phyloP scores from a whole-genome alignment of 2,113 vertebrate genomes.

The Megalops atlanticus region DNA sequence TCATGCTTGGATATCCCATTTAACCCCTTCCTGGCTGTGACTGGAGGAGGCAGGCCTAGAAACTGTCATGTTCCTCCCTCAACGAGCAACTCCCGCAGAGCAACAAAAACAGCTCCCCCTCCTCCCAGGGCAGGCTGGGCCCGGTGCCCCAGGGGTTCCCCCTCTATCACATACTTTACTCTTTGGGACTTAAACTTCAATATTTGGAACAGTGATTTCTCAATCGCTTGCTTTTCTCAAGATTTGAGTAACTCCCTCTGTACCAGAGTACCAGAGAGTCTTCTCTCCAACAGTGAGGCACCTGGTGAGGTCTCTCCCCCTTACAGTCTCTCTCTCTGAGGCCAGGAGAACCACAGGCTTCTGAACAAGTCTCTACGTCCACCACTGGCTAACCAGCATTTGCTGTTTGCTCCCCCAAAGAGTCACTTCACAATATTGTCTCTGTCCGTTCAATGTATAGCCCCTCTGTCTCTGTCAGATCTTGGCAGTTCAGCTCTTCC shows the following conservation, averaged over 20 bases:
- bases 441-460: not conserved
- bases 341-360: not conserved
- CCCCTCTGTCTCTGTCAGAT: not conserved
- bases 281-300: not conserved
- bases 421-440: not conserved
- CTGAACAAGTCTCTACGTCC: not conserved
- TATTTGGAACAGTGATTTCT: constrained; percentile 42
- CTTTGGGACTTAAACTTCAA: constrained; percentile 23
- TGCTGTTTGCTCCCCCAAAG: not conserved
- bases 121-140: not conserved
- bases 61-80: not conserved
- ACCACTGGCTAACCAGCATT: not conserved
- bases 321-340: constrained; percentile 32
- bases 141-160: not conserved
- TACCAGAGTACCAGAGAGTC: not conserved
- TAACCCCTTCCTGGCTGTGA: not conserved
- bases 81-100: not conserved
- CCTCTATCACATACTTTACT: constrained; percentile 31
- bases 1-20: not conserved
- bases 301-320: not conserved
- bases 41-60: not conserved
- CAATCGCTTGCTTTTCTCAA: not conserved
- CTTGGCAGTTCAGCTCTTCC: constrained; percentile 17
- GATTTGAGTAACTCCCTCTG: not conserved
- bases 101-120: not conserved